Base-by-base conservation (phyloP, 2,888 invertebrate genomes). In the Ischnus inquisitorius region DNA sequence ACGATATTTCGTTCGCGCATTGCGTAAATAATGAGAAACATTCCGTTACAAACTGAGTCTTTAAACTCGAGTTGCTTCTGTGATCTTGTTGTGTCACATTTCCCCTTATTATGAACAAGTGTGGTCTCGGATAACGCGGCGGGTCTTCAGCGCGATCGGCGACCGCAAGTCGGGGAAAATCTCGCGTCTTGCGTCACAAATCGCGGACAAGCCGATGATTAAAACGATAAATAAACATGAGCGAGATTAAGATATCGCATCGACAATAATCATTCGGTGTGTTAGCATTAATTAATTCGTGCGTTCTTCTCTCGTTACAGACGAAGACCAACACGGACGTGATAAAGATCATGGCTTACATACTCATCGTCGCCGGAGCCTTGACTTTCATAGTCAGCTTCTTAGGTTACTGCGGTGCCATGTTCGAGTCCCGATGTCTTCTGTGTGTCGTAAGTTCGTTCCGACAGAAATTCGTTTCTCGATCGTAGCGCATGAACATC, bases 371-470 rank as follows among this genome's bases (percentile, higher is more conserved):
- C 67, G 95, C 95, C 81, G 96, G 96, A 85, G 95, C 95, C 39
- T 94, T 96, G 87, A 96, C 96, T 94, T 96, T 97, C 93, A 91
- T 96, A 82, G 95, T 97, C 89, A 96, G 96, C 90, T 96, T 96
- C 93, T 94, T 97, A 88, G 97, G 97, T 39, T 96, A 96, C 91
- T 96, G 96, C 90, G 96, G 96, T 60, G 96, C 96, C 72, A 94
- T 96, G 92, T 94, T 95, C 89, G 96, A 96, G 92, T 96, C 96
- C 54, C 95, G 95, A 87, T 96, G 96, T 91, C 94, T 96, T 87
- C 94, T 96, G 28, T 95, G 95, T 74, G 94, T 96, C 91, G 96
- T 96, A 94, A 95, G 96, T 95, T 82, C 75, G 78, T 85, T 87
- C 19, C 80, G 22, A 77, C 75, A 1, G 16, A 65, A 67, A 69